phyloP scores from a whole-genome alignment of 2,113 vertebrate species.

The Vicugna pacos region DNA sequence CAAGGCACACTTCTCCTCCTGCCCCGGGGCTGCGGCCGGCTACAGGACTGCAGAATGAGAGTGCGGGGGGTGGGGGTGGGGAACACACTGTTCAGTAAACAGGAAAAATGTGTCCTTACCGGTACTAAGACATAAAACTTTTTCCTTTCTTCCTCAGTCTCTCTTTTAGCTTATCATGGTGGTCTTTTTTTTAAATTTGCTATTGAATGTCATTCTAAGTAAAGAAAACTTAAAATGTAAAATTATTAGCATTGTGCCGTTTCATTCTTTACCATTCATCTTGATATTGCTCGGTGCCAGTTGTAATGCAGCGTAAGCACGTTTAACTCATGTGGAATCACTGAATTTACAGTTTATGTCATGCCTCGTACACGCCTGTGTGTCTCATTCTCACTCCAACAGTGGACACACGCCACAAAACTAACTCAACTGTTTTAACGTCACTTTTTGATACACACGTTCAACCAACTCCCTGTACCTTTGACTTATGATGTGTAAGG shows the following conservation, averaged over 20 bases:
- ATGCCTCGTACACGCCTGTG: fast-evolving
- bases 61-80: too few relatives aligned
- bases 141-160: neutral
- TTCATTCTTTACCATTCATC: neutral
- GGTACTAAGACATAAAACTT: neutral
- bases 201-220: neutral
- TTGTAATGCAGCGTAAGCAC: neutral
- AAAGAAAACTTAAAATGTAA: neutral
- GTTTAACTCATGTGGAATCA: neutral
- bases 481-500: neutral
- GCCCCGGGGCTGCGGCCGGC: neutral
- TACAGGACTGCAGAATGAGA: neutral
- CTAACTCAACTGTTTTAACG: too few relatives aligned
- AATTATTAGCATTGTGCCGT: neutral
- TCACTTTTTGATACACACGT: neutral
- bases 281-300: neutral
- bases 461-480: neutral
- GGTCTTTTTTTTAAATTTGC: neutral
- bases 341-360: neutral
- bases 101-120: neutral
- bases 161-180: neutral
- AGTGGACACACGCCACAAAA: neutral
- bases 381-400: neutral
- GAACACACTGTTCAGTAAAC: neutral
- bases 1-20: neutral